phyloP scores from a whole-genome alignment of 2,888 invertebrate genomes.

The Periphyllus acericola region DNA sequence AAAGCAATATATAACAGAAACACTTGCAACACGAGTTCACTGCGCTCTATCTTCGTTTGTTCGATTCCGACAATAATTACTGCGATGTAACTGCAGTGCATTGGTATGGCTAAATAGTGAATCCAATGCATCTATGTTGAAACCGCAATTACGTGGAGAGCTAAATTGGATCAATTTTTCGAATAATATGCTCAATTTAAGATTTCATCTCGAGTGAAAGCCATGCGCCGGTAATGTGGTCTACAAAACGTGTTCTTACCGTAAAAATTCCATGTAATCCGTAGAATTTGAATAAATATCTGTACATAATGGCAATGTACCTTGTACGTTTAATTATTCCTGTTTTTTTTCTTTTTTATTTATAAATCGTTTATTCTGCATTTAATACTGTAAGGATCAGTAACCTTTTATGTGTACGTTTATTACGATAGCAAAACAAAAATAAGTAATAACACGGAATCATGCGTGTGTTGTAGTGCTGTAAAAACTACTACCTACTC shows the following conservation, averaged over 20 bases:
- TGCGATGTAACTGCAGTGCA: not conserved
- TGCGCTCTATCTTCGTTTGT: not conserved
- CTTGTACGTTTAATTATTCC: not conserved
- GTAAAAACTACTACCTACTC: slow-evolving; percentile 17
- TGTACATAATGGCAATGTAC: not conserved
- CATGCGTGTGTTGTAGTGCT: not conserved
- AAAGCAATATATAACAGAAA: not conserved
- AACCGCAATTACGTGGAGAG: slow-evolving; percentile 10
- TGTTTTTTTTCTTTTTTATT: too few relatives aligned
- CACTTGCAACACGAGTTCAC: not conserved
- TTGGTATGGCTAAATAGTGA: not conserved
- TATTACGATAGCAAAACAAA: not conserved
- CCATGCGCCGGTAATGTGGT: not conserved
- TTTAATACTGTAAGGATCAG: not conserved
- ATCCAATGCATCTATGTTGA: not conserved
- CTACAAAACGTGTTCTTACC: not conserved
- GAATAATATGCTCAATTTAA: not conserved
- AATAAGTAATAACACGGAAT: not conserved
- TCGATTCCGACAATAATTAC: not conserved
- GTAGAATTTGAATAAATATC: not conserved
- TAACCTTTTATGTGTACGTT: too few relatives aligned
- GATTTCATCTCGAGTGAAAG: slow-evolving; percentile 17
- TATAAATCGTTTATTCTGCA: not conserved
- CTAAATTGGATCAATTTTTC: slow-evolving; percentile 23
- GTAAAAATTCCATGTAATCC: too few relatives aligned